A percentile compares a stretch with the other conserved stretches of the same genome.
phyloP scores from a whole-genome alignment of 2,113 vertebrate species.

The Onychostoma macrolepis region DNA sequence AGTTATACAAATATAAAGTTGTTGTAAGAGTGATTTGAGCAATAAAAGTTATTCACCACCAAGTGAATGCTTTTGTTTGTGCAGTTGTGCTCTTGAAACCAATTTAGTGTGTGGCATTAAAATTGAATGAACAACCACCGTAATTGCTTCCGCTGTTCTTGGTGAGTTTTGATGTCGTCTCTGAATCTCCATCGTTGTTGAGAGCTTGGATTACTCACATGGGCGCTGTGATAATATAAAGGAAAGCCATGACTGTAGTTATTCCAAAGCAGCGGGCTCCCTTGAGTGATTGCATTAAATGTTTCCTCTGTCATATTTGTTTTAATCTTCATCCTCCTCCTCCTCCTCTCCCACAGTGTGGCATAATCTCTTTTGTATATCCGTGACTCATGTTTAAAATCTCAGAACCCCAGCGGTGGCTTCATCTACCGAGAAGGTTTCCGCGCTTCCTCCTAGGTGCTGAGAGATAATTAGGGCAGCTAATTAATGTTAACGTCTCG shows the following conservation, averaged over 20 bases:
- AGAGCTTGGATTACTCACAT: not conserved
- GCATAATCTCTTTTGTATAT: conserved; percentile 19
- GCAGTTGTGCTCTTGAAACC: conserved; percentile 9
- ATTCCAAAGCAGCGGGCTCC: not conserved
- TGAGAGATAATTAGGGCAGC: conserved; percentile 8
- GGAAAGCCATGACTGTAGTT: conserved; percentile 3
- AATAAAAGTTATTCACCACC: conserved; percentile 3
- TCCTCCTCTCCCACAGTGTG: not conserved
- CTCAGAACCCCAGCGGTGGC: not conserved
- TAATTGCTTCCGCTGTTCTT: not conserved
- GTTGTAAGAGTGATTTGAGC: not conserved
- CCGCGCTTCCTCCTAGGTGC: not conserved
- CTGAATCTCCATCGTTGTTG: not conserved
- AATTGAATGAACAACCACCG: not conserved
- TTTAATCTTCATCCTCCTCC: conserved; percentile 26
- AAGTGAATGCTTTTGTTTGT: not conserved
- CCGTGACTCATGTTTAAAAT: conserved; percentile 28
- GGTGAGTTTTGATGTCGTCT: not conserved
- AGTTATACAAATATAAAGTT: not conserved
- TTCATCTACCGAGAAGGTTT: conserved; percentile 10
- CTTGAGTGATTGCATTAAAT: not conserved
- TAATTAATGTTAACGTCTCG: not conserved
- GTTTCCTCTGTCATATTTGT: conserved; percentile 28
- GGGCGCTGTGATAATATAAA: not conserved
- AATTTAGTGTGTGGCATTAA: not conserved